Conservation (phyloP, 2,888 invertebrate genomes). For the Siphonodentalium dalli region DNA sequence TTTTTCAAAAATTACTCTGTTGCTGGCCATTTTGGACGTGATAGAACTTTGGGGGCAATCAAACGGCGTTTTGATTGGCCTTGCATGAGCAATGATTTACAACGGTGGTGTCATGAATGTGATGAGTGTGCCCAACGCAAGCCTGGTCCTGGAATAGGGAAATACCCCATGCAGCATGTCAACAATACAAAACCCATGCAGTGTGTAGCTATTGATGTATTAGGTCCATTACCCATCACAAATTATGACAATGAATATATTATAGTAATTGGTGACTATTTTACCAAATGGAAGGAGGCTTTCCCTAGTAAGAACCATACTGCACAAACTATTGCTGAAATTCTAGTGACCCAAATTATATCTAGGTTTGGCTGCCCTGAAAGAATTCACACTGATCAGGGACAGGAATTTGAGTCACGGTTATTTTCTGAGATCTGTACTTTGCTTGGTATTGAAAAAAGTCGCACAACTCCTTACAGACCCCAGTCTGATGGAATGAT, state of each 20-base stretch:
- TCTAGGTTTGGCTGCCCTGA: constrained; percentile 9
- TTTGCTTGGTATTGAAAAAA: constrained; percentile 1
- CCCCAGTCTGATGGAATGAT: too few species aligned
- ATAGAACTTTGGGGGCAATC: too few species aligned
- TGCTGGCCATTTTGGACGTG: too few species aligned
- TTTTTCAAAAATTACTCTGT: too few species aligned
- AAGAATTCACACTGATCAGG: constrained; percentile 5
- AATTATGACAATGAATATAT: constrained; percentile 5
- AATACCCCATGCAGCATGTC: too few species aligned
- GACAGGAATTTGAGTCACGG: background rate
- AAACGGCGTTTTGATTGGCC: too few species aligned
- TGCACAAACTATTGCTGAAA: constrained; percentile 14
- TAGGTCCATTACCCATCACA: constrained; percentile 1
- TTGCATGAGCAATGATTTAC: too few species aligned
- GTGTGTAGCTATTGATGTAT: background rate
- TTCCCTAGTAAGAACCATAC: constrained; percentile 13
- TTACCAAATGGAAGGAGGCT: constrained; percentile 17
- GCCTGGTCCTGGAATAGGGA: too few species aligned
- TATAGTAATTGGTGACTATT: constrained; percentile 16
- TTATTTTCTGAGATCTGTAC: too few species aligned
- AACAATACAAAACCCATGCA: constrained; percentile 8
- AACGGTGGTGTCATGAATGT: too few species aligned
- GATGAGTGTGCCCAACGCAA: too few species aligned
- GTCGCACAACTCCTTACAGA: too few species aligned
- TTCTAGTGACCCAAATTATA: constrained; percentile 4